phyloP scores from a whole-genome alignment of 2,797 vertebrate genomes.

The Pangasius mekongensis region DNA sequence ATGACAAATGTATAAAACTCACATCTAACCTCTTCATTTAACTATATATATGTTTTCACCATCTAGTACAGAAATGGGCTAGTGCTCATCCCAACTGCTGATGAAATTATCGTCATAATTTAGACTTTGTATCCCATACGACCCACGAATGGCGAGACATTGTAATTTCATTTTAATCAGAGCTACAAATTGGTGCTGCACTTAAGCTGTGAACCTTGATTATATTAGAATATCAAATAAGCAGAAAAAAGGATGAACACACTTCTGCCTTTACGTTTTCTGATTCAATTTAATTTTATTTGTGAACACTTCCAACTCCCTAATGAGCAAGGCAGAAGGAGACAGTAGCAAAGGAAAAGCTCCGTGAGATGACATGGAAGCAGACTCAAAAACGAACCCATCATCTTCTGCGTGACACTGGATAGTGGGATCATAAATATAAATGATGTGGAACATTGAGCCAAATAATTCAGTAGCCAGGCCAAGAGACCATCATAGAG shows the following conservation, averaged over 20 bases:
- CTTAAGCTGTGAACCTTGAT: slow-evolving; percentile 42
- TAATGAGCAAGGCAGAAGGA: background rate
- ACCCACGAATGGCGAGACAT: background rate
- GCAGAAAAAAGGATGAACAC: background rate
- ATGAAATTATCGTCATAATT: background rate
- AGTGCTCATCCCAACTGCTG: background rate
- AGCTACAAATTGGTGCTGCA: slow-evolving; percentile 32
- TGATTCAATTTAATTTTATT: background rate
- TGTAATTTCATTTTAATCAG: slow-evolving; percentile 28
- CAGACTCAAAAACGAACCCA: background rate
- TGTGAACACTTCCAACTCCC: background rate
- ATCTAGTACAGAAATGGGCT: background rate
- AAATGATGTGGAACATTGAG: background rate
- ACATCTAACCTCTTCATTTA: slow-evolving; percentile 1
- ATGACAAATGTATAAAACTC: background rate
- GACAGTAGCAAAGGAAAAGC: background rate
- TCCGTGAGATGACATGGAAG: background rate
- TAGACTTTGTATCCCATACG: background rate
- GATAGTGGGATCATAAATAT: slow-evolving; percentile 13
- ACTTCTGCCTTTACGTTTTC: background rate
- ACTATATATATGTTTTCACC: background rate
- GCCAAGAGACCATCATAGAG: background rate
- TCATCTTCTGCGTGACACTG: background rate
- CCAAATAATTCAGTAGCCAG: background rate
- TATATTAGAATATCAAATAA: slow-evolving; percentile 46